Percentiles rank a stretch among this genome's conserved stretches.
These are phyloP conservation scores for Bimastos eiseni DNA, from an alignment of 2,888 invertebrate species.

Conservation along the genomic window DNA sequence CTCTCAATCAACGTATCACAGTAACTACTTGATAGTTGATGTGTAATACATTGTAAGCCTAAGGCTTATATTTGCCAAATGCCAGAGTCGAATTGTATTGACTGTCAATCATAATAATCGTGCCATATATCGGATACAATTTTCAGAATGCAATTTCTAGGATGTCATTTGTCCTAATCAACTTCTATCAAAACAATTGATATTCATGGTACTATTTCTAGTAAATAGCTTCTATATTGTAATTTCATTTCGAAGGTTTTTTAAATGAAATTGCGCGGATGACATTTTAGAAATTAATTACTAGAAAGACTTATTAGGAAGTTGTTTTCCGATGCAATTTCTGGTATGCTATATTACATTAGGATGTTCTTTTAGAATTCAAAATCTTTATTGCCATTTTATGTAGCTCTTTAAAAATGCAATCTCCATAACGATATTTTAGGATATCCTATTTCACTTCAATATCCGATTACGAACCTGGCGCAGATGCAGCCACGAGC, in stretches of 20 bases:
- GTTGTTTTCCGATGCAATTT: background rate
- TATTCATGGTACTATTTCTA: background rate
- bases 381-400: background rate
- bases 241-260: background rate
- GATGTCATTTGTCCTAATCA: no score
- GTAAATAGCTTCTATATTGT: background rate
- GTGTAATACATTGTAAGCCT: background rate
- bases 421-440: background rate
- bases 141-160: no score
- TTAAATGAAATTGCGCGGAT: background rate
- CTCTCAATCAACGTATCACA: background rate
- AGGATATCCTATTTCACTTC: no score
- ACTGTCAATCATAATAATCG: no score
- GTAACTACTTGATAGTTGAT: background rate
- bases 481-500: no score
- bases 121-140: no score
- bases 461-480: no score
- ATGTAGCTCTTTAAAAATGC: background rate
- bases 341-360: background rate
- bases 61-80: background rate
- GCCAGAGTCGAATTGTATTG: no score
- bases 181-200: no score
- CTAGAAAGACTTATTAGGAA: background rate
- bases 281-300: background rate
- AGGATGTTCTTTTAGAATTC: background rate